Evolutionary conservation across 2,888 invertebrate genomes (phyloP), one percentile per base, ranked within the genome.

Genomic region (Autographa pulchrina): DNA sequence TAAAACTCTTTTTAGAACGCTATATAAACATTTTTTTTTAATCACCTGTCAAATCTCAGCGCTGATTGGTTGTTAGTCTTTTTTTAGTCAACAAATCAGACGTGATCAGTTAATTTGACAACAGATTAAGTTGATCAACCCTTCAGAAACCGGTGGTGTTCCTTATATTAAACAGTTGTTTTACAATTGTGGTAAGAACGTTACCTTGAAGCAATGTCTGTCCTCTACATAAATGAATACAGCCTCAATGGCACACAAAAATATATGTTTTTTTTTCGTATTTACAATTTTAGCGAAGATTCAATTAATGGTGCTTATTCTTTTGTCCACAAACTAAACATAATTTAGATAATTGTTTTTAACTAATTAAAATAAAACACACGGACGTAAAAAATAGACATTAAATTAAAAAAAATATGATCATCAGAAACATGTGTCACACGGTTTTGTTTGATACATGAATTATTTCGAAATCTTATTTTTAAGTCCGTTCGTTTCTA

Each of bases 221-320:
- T 65, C 63, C 58, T 72, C 64, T 66, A 76, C 20, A 62, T 67
- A 73, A 72, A 77, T 69, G 63, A 80, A 81, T 77, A 82, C 70
- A 81, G 83, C 81, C 81, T 82, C 83, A 41, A 73, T 81, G 82
- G 83, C 83, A 80, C 83, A 80, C 71, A 81, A 81, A 80, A 80
- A 80, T 77, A 82, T 82, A 81, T 81, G 69, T 75, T 69, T 82
- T 77, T n/a, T 74, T 68, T 77, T 80, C 73, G 52, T 81, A 81
- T 81, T 81, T 81, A 81, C 83, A 81, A 82, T 77, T 80, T 62
- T 70, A 62, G 70, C 65, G 62, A 77, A 70, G 60, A 64, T 79
- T 74, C 62, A 16, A 35, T 71, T 74, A 31, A n/a, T 48, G 48
- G 48, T n/a, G 48, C 6, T n/a, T n/a, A 48, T n/a, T 43, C n/a